These are phyloP conservation scores for Takifugu rubripes DNA, from an alignment of 2,797 vertebrate species.

Conservation along the genomic window DNA sequence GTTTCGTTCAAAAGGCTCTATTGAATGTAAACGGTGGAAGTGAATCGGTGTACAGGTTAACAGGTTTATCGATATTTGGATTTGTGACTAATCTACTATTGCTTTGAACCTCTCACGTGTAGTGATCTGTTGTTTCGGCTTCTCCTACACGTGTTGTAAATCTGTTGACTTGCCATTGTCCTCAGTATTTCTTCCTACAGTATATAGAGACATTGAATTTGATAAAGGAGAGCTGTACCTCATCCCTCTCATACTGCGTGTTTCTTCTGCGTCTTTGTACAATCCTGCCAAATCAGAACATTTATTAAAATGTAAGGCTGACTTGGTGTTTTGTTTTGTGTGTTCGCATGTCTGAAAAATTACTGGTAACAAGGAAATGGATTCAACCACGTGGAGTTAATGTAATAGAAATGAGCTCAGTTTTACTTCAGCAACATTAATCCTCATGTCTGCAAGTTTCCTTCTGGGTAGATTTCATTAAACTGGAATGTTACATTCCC, in stretches of 20 bases:
- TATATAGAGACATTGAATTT: neutral
- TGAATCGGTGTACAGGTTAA: conserved; percentile 28
- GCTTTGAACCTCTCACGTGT: no score
- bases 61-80: neutral
- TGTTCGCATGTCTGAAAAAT: no score
- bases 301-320: conserved; percentile 69
- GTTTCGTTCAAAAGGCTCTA: conserved; percentile 60
- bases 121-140: no score
- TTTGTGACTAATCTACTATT: no score
- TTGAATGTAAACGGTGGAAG: conserved; percentile 21
- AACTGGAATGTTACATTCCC: no score
- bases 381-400: no score
- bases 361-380: no score
- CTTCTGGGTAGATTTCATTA: no score
- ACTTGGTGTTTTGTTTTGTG: neutral
- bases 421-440: no score
- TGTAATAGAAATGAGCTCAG: no score
- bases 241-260: conserved; percentile 50
- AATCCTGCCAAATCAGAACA: conserved; percentile 80
- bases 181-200: conserved; percentile 70
- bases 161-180: conserved; percentile 73
- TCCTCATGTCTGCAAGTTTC: no score
- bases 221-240: conserved; percentile 17
- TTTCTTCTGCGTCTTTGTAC: conserved; percentile 75
- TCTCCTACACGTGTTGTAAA: conserved; percentile 31